A percentile compares a stretch with the other conserved stretches of the same genome.
Conservation (phyloP, 2,113 vertebrate species). For the Gymnogyps californianus region DNA sequence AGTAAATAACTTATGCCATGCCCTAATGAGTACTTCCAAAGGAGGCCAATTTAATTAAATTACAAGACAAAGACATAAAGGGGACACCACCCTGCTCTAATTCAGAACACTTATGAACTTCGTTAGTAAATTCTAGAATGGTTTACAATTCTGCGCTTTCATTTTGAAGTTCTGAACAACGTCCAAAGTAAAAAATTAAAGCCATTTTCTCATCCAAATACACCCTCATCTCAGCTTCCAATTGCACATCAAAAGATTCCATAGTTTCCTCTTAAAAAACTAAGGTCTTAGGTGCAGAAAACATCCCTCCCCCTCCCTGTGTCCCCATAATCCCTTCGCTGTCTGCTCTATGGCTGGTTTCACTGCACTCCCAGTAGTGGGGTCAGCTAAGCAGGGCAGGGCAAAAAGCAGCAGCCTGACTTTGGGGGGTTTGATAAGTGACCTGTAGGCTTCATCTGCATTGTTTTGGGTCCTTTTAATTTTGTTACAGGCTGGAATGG, state of each 20-base stretch:
- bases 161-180: constrained; percentile 9
- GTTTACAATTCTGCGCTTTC: constrained; percentile 3
- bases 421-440: background rate
- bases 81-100: background rate
- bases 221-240: background rate
- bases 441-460: background rate
- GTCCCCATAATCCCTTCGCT: background rate
- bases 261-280: background rate
- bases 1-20: background rate
- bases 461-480: background rate
- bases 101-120: background rate
- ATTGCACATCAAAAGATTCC: background rate
- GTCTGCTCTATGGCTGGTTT: background rate
- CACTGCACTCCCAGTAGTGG: background rate
- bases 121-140: background rate
- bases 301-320: background rate
- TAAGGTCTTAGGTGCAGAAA: background rate
- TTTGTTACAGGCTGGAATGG: background rate
- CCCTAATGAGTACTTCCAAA: background rate
- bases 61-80: background rate
- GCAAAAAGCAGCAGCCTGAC: background rate
- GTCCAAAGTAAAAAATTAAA: constrained; percentile 7
- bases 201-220: background rate
- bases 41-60: background rate
- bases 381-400: background rate